Conservation (phyloP, 2,797 vertebrate species). For the Acanthurus tractus region DNA sequence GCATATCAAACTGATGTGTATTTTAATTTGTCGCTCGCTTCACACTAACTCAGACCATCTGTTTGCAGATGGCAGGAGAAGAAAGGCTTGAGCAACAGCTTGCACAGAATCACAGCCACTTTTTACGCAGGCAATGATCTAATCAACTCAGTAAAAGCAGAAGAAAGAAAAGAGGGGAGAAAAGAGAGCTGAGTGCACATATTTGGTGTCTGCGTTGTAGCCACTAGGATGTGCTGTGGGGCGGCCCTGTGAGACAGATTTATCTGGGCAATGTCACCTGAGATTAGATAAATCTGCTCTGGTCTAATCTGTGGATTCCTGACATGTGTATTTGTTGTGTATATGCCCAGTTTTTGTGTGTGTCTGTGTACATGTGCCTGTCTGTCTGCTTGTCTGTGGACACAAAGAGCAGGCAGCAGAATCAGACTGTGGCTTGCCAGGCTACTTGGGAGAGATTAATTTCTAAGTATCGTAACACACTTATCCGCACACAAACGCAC, state of each 20-base stretch:
- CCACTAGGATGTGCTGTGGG: conserved; percentile 67
- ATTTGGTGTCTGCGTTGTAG: conserved; percentile 15
- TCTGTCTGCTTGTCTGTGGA: conserved; percentile 15
- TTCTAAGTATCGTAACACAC: conserved; percentile 39
- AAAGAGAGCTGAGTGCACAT: not conserved
- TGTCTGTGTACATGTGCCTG: not conserved
- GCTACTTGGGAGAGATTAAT: conserved; percentile 45
- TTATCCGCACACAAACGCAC: conserved; percentile 43
- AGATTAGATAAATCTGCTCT: conserved; percentile 83
- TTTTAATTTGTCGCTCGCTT: conserved; percentile 27
- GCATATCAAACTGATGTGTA: conserved; percentile 19
- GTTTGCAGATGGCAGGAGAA: conserved; percentile 30
- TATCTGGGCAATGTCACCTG: conserved; percentile 81
- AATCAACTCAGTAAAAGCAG: conserved; percentile 41
- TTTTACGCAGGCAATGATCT: conserved; percentile 22
- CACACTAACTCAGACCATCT: conserved; percentile 38
- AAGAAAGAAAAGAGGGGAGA: conserved; percentile 3
- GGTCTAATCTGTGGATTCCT: conserved; percentile 79
- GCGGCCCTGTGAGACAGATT: conserved; percentile 34
- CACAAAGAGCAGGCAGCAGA: conserved; percentile 38
- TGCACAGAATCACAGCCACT: conserved; percentile 19
- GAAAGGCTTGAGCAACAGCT: conserved; percentile 34
- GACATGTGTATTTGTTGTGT: conserved; percentile 58
- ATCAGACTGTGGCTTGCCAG: conserved; percentile 24
- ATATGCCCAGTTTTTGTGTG: conserved; percentile 38